Conservation (phyloP, 2,888 invertebrate species). For the Pandemis cinnamomeana region DNA sequence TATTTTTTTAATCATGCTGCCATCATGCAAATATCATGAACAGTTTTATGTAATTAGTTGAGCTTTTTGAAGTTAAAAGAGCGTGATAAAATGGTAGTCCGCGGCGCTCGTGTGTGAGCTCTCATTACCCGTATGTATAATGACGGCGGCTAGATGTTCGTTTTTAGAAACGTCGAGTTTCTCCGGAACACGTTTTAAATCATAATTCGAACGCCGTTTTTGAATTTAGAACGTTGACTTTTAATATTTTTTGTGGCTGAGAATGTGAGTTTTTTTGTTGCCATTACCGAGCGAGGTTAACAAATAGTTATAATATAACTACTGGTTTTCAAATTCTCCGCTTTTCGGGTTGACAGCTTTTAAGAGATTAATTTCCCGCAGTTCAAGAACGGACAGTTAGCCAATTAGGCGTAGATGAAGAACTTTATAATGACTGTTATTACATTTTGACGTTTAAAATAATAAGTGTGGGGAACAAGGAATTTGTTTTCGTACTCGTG, state of each 20-base stretch:
- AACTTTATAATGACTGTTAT: conserved; percentile 56
- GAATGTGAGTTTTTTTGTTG: conserved; percentile 43
- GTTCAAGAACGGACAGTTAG: conserved; percentile 54
- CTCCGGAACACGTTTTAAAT: conserved; percentile 85
- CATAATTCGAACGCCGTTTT: conserved; percentile 82
- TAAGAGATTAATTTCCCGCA: conserved; percentile 53
- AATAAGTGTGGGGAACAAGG: conserved; percentile 48
- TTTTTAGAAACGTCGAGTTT: conserved; percentile 82
- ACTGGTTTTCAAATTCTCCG: conserved; percentile 55
- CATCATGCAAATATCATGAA: conserved; percentile 7
- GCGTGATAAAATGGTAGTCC: conserved; percentile 51
- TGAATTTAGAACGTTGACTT: conserved; percentile 81
- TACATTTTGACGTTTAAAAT: conserved; percentile 48
- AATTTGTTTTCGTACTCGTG: conserved; percentile 45
- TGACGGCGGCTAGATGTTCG: conserved; percentile 78
- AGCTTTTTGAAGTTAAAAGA: conserved; percentile 4
- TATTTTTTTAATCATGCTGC: not conserved
- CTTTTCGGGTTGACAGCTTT: conserved; percentile 48
- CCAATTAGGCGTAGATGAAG: conserved; percentile 55
- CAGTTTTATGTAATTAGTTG: conserved; percentile 4
- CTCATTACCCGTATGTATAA: conserved; percentile 81
- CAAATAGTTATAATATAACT: conserved; percentile 53
- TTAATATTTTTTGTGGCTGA: conserved; percentile 61
- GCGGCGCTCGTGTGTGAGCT: conserved; percentile 57
- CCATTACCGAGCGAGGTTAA: conserved; percentile 45